A percentile compares a stretch with the other conserved stretches of the same genome.
phyloP scores from a whole-genome alignment of 1,140 invertebrate species.

The Heliconius himera region DNA sequence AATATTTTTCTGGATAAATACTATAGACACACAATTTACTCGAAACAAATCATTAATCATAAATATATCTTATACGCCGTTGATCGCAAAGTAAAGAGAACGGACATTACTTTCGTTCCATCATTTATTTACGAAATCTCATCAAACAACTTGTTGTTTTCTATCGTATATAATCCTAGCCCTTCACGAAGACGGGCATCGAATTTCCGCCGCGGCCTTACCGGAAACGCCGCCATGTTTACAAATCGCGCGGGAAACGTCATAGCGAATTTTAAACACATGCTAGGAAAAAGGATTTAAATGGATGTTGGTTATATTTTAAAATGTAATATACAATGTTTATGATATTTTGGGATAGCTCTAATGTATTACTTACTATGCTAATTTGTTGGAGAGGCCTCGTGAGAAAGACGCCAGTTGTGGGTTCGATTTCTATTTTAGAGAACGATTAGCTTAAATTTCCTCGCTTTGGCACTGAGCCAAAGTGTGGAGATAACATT shows the following conservation, averaged over 20 bases:
- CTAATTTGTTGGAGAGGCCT: too few species aligned
- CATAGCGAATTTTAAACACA: slow-evolving; percentile 73
- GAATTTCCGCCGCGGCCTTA: slow-evolving; percentile 78
- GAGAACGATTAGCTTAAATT: too few species aligned
- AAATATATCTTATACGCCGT: not conserved
- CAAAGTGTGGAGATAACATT: too few species aligned
- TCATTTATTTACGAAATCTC: slow-evolving; percentile 37
- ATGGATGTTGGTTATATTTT: not conserved
- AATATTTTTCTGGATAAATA: not conserved
- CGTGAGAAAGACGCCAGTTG: too few species aligned
- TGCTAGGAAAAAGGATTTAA: slow-evolving; percentile 32
- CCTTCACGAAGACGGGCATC: slow-evolving; percentile 59
- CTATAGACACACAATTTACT: not conserved
- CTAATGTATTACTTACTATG: not conserved
- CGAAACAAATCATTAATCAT: slow-evolving; percentile 2
- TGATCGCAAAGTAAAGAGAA: slow-evolving; percentile 17
- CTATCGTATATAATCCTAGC: slow-evolving; percentile 49
- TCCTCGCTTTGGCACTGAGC: too few species aligned
- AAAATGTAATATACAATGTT: not conserved
- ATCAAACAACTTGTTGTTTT: slow-evolving; percentile 42
- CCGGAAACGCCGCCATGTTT: slow-evolving; percentile 76
- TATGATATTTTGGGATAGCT: not conserved
- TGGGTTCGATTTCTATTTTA: too few species aligned
- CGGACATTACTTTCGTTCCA: slow-evolving; percentile 23
- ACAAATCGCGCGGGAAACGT: slow-evolving; percentile 73